Evolutionary conservation across 2,797 vertebrate species (phyloP).

Genomic region (Hippoglossus hippoglossus): DNA sequence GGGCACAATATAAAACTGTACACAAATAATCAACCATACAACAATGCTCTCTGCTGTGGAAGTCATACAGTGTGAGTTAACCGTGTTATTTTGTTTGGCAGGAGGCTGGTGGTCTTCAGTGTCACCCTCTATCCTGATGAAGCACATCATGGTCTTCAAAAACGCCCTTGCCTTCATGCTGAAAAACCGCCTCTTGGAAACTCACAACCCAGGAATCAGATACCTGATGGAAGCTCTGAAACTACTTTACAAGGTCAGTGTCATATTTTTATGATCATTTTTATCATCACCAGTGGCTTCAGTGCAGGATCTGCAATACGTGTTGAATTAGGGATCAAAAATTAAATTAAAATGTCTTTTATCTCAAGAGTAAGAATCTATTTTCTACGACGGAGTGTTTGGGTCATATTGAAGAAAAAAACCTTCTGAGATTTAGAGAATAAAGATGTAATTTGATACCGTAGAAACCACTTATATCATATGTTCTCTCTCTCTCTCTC

Average conservation of each 20-base stretch:
- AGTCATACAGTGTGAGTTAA: not conserved
- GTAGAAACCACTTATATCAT: too few relatives aligned
- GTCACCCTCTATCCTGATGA: conserved; percentile 59
- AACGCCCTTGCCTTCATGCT: conserved; percentile 73
- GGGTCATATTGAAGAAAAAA: too few relatives aligned
- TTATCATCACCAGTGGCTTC: not conserved
- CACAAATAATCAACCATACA: too few relatives aligned
- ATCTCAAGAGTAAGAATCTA: not conserved
- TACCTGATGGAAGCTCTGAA: conserved; percentile 73
- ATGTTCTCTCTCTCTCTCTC: too few relatives aligned
- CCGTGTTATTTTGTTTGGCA: conserved; percentile 32
- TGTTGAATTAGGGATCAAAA: not conserved
- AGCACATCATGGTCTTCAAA: conserved; percentile 78
- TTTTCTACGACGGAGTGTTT: too few relatives aligned
- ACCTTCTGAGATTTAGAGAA: too few relatives aligned
- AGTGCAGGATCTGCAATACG: not conserved
- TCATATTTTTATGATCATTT: not conserved
- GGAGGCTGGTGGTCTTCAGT: conserved; percentile 72
- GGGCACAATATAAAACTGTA: too few relatives aligned
- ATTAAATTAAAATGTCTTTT: too few relatives aligned
- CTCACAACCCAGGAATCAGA: conserved; percentile 62
- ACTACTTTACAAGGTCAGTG: conserved; percentile 77
- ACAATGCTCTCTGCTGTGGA: not conserved
- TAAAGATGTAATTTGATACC: too few relatives aligned
- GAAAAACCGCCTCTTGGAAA: conserved; percentile 35